Evolutionary conservation across 1,140 invertebrate species (phyloP).

Genomic region (Archegozetes longisetosus): DNA sequence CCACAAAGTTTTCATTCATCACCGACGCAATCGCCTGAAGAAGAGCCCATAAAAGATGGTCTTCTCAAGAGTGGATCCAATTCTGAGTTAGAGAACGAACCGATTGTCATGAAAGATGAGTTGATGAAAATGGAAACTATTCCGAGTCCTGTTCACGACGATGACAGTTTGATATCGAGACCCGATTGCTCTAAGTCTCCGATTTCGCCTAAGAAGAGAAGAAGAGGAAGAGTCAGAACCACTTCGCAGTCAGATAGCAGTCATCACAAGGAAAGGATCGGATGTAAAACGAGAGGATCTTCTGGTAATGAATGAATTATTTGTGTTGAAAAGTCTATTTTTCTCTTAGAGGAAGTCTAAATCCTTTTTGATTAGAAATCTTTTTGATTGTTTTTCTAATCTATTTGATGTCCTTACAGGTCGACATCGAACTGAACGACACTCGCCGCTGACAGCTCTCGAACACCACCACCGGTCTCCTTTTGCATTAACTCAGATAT

Average conservation of each 20-base stretch:
- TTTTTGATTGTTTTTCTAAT: too few species aligned
- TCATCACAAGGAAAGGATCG: neutral
- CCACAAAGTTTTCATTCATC: neutral
- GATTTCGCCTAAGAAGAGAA: constrained; percentile 2
- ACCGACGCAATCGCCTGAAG: neutral
- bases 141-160: neutral
- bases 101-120: neutral
- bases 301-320: neutral
- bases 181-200: neutral
- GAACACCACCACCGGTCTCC: neutral
- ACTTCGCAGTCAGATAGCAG: constrained; percentile 6
- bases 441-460: neutral
- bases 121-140: neutral
- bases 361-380: too few species aligned
- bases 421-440: neutral
- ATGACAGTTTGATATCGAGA: constrained; percentile 8
- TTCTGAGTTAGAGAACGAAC: neutral
- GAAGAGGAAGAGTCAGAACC: constrained; percentile 6
- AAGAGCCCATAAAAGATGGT: neutral
- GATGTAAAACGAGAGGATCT: constrained; percentile 6
- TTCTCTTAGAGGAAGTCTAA: too few species aligned
- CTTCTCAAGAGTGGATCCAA: neutral
- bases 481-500: neutral
- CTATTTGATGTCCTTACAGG: neutral
- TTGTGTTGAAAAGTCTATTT: too few species aligned